Base-by-base conservation (phyloP, 2,113 vertebrate species). In the Lycocorax pyrrhopterus region DNA sequence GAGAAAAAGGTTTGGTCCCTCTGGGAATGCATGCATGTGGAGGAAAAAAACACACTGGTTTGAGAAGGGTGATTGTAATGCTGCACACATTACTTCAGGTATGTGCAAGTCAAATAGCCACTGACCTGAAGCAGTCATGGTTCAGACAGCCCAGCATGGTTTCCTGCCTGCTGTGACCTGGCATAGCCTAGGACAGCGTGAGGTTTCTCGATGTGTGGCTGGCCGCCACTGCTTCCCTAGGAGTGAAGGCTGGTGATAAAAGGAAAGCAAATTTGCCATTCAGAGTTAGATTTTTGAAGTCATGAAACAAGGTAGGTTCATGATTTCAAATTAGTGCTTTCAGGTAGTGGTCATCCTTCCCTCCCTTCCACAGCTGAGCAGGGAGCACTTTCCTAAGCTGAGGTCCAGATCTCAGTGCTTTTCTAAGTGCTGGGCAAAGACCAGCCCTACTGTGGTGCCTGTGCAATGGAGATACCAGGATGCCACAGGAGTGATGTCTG, bases 81-180 rank as follows among this genome's bases (percentile, higher is more conserved):
- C 60, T 72, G 56, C 4, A 13, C 73, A 78, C 86, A 90, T 94
- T 79, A 84, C 46, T 96, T 94, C 64, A 94, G 85, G 72, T 92
- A 96, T 90, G 94, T 90, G 86, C 94, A 89, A 92, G 81, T 89
- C 84, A 97, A 94, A 95, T 69, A 87, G 32, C 62, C 86, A 46
- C 47, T 95, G 95, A 93, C 89, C 93, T 91, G 94, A 72, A 84
- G 86, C 73, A 90, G 84, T 41, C 55, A n/a, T 71, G 68, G 80
- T 87, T 93, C 91, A 92, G 86, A 63, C 76, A 90, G 91, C 86
- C 68, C 27, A 10, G 84, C 76, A 25, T 23, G 94, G 44, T 76
- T 82, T 66, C 47, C 69, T 92, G 67, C 86, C 84, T 93, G 86
- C 93, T 92, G 90, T 69, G 91, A 81, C 73, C 94, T 95, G 86